phyloP scores from a whole-genome alignment of 2,888 invertebrate species.

The Euclidia mi region DNA sequence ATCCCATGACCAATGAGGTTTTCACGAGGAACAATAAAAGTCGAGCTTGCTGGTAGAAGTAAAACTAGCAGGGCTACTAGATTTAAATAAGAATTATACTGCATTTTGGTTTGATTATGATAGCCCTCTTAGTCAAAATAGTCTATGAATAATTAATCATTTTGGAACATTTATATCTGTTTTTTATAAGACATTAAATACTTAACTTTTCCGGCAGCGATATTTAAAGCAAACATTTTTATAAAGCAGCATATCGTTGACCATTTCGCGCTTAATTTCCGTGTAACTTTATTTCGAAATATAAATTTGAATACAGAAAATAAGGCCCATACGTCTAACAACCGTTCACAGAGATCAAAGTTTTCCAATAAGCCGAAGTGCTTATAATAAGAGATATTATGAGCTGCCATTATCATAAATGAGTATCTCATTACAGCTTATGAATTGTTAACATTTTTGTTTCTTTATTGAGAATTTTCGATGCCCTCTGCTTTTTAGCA shows the following conservation, averaged over 20 bases:
- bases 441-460: slow-evolving; percentile 34
- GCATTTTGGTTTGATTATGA: no score
- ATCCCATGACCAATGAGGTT: no score
- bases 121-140: no score
- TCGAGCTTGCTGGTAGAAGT: no score
- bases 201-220: no score
- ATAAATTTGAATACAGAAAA: slow-evolving; percentile 21
- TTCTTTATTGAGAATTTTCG: background rate
- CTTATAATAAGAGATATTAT: slow-evolving; percentile 35
- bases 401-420: slow-evolving; percentile 25
- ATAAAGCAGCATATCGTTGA: slow-evolving; percentile 20
- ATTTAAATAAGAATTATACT: no score
- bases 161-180: no score
- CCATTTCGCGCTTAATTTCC: slow-evolving; percentile 32
- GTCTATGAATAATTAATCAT: no score
- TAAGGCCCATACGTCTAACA: slow-evolving; percentile 30
- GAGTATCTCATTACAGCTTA: slow-evolving; percentile 36
- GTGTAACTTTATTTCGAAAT: slow-evolving; percentile 20
- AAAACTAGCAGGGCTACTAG: no score
- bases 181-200: no score
- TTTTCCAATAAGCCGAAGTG: slow-evolving; percentile 53
- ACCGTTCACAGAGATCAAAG: slow-evolving; percentile 49
- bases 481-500: no score
- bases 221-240: slow-evolving; percentile 18
- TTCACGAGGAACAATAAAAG: no score